phyloP scores from a whole-genome alignment of 2,888 invertebrate species.

The Cosmia trapezina region DNA sequence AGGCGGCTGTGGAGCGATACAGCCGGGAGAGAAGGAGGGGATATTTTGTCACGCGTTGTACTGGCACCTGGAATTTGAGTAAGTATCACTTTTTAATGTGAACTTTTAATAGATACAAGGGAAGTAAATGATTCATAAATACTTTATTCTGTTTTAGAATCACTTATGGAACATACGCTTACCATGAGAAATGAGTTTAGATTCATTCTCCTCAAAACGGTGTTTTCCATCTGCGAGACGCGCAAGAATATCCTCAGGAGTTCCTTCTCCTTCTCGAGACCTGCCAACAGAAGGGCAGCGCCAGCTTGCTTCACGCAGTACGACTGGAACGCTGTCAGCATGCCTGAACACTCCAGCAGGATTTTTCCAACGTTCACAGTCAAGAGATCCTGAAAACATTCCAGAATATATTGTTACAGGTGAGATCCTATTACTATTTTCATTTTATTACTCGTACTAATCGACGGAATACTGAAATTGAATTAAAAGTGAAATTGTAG shows the following conservation, averaged over 20 bases:
- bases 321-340: slow-evolving; percentile 98
- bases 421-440: no score
- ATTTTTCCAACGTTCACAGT: slow-evolving; percentile 97
- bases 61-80: slow-evolving; percentile 93
- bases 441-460: no score
- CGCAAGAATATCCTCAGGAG: slow-evolving; percentile 97
- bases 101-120: no score
- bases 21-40: slow-evolving; percentile 97
- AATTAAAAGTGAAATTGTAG: no score
- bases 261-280: slow-evolving; percentile 98
- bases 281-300: slow-evolving; percentile 96
- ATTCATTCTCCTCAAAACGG: slow-evolving; percentile 97
- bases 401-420: background rate
- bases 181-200: slow-evolving; percentile 99
- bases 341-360: slow-evolving; percentile 96
- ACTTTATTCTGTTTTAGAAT: background rate
- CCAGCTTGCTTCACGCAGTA: slow-evolving; percentile 98
- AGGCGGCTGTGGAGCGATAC: slow-evolving; percentile 96
- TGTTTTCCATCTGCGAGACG: slow-evolving; percentile 99
- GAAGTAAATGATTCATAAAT: background rate
- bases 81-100: no score
- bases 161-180: slow-evolving; percentile 32
- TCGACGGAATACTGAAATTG: no score
- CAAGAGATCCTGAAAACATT: slow-evolving; percentile 91
- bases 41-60: slow-evolving; percentile 99